phyloP scores from a whole-genome alignment of 2,797 vertebrate species.

The Pteronotus mesoamericanus region DNA sequence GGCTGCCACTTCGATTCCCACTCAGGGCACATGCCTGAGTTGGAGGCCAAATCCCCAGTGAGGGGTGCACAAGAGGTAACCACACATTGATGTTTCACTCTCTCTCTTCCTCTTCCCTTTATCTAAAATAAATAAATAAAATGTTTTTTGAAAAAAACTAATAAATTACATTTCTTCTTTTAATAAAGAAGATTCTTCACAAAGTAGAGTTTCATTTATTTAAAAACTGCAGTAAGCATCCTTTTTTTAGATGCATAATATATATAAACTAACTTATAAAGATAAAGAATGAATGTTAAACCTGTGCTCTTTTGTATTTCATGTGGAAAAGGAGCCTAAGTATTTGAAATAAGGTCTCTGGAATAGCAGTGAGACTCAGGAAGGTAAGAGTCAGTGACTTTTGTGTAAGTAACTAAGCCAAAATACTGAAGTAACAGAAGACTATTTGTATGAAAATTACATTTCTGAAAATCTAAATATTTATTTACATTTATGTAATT shows the following conservation, averaged over 20 bases:
- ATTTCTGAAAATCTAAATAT: background rate
- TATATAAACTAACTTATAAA: background rate
- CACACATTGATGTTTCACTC: too few relatives aligned
- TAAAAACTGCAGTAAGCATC: background rate
- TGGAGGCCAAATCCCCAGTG: too few relatives aligned
- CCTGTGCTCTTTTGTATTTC: background rate
- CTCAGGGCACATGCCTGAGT: too few relatives aligned
- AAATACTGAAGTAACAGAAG: background rate
- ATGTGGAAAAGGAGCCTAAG: background rate
- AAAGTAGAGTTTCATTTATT: background rate
- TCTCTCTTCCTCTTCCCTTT: too few relatives aligned
- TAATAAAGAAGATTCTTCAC: background rate
- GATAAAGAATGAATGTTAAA: background rate
- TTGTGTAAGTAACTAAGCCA: background rate
- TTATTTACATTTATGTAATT: background rate
- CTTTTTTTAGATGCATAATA: background rate
- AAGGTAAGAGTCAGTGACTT: background rate
- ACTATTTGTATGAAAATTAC: background rate
- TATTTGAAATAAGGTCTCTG: background rate
- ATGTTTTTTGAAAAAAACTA: too few relatives aligned
- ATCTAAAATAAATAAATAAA: too few relatives aligned
- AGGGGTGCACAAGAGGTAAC: too few relatives aligned
- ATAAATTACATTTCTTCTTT: background rate
- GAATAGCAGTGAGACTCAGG: background rate
- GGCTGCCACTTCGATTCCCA: too few relatives aligned